A percentile compares a stretch with the other conserved stretches of the same genome.
phyloP scores from a whole-genome alignment of 1,140 invertebrate genomes.

The Drosophila carrolli region DNA sequence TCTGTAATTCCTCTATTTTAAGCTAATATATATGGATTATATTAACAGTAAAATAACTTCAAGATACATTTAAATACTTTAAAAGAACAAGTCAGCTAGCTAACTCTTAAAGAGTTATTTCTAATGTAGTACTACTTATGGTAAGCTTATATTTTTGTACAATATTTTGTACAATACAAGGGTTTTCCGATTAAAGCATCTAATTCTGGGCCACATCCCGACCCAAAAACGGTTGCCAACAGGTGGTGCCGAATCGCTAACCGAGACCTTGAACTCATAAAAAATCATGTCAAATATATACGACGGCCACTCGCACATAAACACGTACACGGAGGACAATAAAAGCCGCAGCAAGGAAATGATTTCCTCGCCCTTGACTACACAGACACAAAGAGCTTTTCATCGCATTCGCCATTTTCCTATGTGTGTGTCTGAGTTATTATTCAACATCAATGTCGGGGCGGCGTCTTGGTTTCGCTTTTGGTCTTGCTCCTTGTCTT shows the following conservation, averaged over 20 bases:
- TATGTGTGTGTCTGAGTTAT: constrained; percentile 57
- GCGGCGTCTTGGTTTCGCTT: constrained; percentile 63
- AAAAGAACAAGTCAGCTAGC: too few relatives aligned
- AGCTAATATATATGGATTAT: too few relatives aligned
- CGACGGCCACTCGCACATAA: constrained; percentile 26
- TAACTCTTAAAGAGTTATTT: neutral
- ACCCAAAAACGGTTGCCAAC: constrained; percentile 53
- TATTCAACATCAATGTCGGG: constrained; percentile 78
- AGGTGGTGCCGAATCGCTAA: constrained; percentile 65
- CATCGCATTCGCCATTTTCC: neutral
- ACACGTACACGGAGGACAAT: constrained; percentile 58
- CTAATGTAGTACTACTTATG: neutral
- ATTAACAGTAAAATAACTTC: too few relatives aligned
- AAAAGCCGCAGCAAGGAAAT: constrained; percentile 76
- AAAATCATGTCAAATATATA: constrained; percentile 77
- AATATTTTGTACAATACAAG: too few relatives aligned
- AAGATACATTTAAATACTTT: too few relatives aligned
- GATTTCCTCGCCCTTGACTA: constrained; percentile 72
- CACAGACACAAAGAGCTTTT: constrained; percentile 34
- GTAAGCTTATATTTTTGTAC: neutral
- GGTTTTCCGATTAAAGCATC: constrained; percentile 48
- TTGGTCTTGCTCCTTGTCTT: constrained; percentile 9
- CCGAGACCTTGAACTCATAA: constrained; percentile 83
- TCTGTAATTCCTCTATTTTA: too few relatives aligned
- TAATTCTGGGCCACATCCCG: neutral